Base-by-base conservation (phyloP, 2,113 vertebrate species). In the Callospermophilus lateralis region DNA sequence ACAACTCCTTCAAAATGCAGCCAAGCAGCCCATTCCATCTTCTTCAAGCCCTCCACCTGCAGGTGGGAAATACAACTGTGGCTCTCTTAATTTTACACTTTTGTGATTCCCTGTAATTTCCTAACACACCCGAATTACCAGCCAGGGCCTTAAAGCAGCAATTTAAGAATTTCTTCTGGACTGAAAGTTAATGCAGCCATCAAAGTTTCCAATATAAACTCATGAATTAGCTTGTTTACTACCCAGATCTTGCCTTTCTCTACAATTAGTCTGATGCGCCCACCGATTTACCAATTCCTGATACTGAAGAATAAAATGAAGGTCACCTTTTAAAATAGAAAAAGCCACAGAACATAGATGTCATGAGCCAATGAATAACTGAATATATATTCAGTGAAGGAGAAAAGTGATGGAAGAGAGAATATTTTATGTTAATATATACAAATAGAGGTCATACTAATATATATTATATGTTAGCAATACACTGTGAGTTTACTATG, bases 161-260 rank as follows among this genome's bases (percentile, higher is more conserved):
- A 96, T 95, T 81, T 95, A 97, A 95, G 91, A 94, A 97, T 94
- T 97, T 96, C 84, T 97, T n/a, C 83, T 93, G 87, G 84, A 73
- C 91, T 95, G 45, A 74, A 96, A 96, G 68, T 94, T 95, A 94
- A 95, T 58, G 70, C 84, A 95, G 93, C 61, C 86, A 91, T 86
- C 77, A 65, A 95, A 94, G 87, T 96, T 92, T 94, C 89, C 95
- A 85, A 93, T 70, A 96, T 94, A 93, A 95, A 96, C 86, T 80
- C 77, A 61, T 19, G 90, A 92, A 96, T 90, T 89, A 96, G 84
- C n/a, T 80, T 94, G 86, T 72, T 96, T 94, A 63, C 67, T 77
- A 67, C 84, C 51, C 67, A 83, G 89, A 94, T 93, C 63, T 72
- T 96, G 73, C 74, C 70, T 96, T 72, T 70, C 88, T 96, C 83